Evolutionary conservation across 64 coral and sea anemone species (phyloP).

Genomic region (Montipora efflorescens): DNA sequence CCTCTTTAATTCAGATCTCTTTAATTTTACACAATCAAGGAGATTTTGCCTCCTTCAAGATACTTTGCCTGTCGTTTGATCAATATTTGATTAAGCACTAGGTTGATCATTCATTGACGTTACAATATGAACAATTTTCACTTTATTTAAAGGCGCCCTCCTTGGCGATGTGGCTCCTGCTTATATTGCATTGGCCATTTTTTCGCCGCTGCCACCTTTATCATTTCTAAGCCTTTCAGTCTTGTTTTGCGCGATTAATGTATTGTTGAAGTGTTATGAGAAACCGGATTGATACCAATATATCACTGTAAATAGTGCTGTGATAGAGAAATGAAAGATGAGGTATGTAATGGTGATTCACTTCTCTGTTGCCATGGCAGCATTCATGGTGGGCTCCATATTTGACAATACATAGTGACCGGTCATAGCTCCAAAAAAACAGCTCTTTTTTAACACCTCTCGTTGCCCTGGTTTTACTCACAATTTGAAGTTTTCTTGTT

Average conservation of each 20-base stretch:
- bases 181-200: background rate
- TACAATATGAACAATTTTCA: background rate
- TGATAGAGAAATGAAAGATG: no score
- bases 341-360: background rate
- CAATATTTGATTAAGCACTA: background rate
- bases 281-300: background rate
- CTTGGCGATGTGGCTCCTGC: background rate
- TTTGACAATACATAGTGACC: no score
- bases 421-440: no score
- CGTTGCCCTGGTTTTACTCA: background rate
- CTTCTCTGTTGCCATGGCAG: background rate
- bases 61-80: background rate
- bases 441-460: no score
- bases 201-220: background rate
- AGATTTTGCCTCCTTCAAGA: background rate
- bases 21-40: no score
- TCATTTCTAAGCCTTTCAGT: background rate
- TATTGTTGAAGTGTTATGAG: background rate
- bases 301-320: no score
- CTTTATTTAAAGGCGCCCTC: background rate
- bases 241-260: background rate
- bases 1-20: background rate
- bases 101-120: background rate
- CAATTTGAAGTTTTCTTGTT: slow-evolving; percentile 5
- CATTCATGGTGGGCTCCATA: no score